Evolutionary conservation across 2,888 invertebrate genomes (phyloP), one percentile per base, ranked within the genome.

Genomic region (Aphidoletes aphidimyza): DNA sequence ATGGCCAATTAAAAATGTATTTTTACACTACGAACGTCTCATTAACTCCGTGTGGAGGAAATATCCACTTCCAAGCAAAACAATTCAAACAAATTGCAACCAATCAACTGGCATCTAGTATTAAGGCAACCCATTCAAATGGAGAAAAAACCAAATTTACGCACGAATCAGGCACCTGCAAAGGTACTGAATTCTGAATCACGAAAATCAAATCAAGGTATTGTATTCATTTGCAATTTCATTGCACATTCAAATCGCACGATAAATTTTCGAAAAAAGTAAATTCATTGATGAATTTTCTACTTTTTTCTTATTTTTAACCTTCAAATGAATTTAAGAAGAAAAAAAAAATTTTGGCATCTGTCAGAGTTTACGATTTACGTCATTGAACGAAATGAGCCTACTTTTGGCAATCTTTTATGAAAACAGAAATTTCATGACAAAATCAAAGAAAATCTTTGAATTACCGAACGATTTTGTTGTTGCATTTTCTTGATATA

Each of bases 141-240:
- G 95, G 95, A 94, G 91, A 95, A 94, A 91, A 95, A 95, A 91
- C 92, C 93, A 89, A 92, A 92, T 89, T 92, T 91, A 90, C 93
- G 93, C 91, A 91, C 92, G 89, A 90, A 92, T 90, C 93, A 93
- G 91, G 91, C 92, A 91, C 93, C 93, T 90, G 90, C 93, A 91
- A 95, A 94, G 92, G 93, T 93, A 89, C 90, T 91, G 87, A 91
- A 92, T 91, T 91, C 93, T 95, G 95, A 96, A 90, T 91, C 92
- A 88, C 95, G 94, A 89, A 95, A 94, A 90, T 26, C 39, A 6
- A 92, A 89, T 89, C 92, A 93, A 92, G 94, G 95, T 94, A 89
- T 89, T 91, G n/a, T 36, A 26, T n/a, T 30, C 37, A 42, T 36
- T 36, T 85, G 37, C 2, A 39, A 45, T 47, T 36, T 45, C 81